These are phyloP conservation scores for Drosophila mojavensis DNA, from an alignment of 1,140 invertebrate genomes.

Conservation along the genomic window DNA sequence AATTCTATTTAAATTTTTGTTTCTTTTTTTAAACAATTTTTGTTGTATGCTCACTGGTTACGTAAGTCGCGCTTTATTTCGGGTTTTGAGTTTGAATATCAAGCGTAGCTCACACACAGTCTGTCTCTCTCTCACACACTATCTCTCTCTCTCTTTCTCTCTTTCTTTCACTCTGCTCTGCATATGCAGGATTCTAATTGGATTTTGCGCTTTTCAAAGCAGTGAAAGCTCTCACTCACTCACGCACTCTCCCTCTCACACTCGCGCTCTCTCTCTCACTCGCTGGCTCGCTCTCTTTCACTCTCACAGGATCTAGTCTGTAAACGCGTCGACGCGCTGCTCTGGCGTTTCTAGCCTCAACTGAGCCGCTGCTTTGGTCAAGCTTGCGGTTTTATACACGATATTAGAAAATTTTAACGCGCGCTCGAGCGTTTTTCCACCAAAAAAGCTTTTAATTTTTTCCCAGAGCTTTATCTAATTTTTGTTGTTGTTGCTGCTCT, in stretches of 20 bases:
- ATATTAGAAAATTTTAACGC: conserved; percentile 50
- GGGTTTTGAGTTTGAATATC: conserved; percentile 52
- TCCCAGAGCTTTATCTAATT: no score
- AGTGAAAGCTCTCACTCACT: neutral
- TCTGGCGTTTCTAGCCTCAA: conserved; percentile 74
- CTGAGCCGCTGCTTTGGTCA: conserved; percentile 72
- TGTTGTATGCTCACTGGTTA: conserved; percentile 49
- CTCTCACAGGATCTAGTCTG: conserved; percentile 51
- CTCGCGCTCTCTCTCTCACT: neutral
- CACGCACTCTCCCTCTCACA: conserved; percentile 1
- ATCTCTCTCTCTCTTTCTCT: no score
- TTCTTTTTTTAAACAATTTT: neutral
- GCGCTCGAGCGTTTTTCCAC: conserved; percentile 38
- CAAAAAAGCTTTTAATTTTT: neutral
- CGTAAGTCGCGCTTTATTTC: conserved; percentile 48
- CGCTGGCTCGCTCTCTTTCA: conserved; percentile 28
- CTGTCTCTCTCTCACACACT: neutral
- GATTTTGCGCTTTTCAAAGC: neutral
- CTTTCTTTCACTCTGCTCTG: no score
- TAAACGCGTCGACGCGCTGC: conserved; percentile 54
- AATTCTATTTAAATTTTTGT: conserved; percentile 9
- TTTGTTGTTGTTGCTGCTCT: conserved; percentile 20
- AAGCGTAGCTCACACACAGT: conserved; percentile 28
- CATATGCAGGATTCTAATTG: neutral
- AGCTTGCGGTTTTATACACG: conserved; percentile 80